phyloP scores from a whole-genome alignment of 2,797 vertebrate species.

The Anas flavirostris region DNA sequence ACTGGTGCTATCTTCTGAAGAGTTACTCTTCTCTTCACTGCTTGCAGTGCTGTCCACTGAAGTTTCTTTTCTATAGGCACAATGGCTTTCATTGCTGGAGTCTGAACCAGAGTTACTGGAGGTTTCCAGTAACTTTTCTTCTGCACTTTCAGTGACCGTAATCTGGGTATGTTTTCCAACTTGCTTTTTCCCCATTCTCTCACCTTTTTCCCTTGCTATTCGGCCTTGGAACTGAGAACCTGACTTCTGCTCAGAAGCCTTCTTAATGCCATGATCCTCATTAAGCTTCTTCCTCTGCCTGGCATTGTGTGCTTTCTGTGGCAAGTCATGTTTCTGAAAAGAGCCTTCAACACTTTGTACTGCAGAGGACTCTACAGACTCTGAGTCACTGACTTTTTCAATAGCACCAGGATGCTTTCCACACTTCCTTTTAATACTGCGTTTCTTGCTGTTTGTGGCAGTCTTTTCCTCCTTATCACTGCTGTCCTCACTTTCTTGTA shows the following conservation, averaged over 20 bases:
- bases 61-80: neutral
- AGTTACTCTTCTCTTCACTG: neutral
- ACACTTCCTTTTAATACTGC: neutral
- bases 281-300: neutral
- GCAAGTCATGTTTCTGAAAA: neutral
- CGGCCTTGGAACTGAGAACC: neutral
- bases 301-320: neutral
- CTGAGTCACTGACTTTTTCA: neutral
- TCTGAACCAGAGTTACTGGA: slow-evolving; percentile 36
- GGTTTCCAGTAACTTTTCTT: neutral
- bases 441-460: neutral
- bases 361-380: neutral
- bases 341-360: neutral
- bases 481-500: slow-evolving; percentile 39
- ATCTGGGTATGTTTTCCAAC: neutral
- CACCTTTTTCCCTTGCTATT: neutral
- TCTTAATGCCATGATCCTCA: neutral
- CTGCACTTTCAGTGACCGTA: neutral
- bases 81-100: neutral
- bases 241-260: slow-evolving; percentile 27
- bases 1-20: neutral
- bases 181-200: neutral
- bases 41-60: neutral
- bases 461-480: neutral
- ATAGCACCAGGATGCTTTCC: neutral